These are phyloP conservation scores for Perognathus longimembris DNA, from an alignment of 2,113 vertebrate genomes.

Conservation along the genomic window DNA sequence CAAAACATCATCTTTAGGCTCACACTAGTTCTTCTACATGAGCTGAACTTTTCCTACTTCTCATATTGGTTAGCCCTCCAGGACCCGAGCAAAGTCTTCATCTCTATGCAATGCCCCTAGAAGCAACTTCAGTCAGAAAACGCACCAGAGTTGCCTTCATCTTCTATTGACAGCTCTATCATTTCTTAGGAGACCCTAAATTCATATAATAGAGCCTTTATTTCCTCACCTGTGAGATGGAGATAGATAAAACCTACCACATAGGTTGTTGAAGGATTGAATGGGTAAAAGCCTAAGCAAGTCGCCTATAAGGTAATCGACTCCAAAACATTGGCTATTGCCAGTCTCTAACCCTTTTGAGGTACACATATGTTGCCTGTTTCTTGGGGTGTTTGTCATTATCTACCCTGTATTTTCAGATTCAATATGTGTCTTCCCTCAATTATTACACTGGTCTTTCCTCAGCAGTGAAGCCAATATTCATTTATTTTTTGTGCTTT, in stretches of 20 bases:
- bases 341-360: not conserved
- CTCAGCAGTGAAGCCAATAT: not conserved
- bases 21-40: not conserved
- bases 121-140: not conserved
- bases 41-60: not conserved
- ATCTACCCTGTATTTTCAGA: not conserved
- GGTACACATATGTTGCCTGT: not conserved
- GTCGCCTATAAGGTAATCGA: not conserved
- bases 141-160: not conserved
- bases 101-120: not conserved
- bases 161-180: not conserved
- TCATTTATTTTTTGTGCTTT: no score
- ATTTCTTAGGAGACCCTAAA: not conserved
- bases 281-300: not conserved
- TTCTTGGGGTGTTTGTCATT: not conserved
- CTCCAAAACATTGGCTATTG: not conserved
- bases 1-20: not conserved
- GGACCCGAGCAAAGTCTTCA: not conserved
- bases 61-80: not conserved
- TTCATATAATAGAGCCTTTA: not conserved
- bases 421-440: not conserved
- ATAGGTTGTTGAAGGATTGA: not conserved
- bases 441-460: not conserved
- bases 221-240: conserved; percentile 21
- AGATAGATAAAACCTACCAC: not conserved